Base-by-base conservation (phyloP, 2,113 vertebrate genomes). In the Thinocorus orbignyianus region DNA sequence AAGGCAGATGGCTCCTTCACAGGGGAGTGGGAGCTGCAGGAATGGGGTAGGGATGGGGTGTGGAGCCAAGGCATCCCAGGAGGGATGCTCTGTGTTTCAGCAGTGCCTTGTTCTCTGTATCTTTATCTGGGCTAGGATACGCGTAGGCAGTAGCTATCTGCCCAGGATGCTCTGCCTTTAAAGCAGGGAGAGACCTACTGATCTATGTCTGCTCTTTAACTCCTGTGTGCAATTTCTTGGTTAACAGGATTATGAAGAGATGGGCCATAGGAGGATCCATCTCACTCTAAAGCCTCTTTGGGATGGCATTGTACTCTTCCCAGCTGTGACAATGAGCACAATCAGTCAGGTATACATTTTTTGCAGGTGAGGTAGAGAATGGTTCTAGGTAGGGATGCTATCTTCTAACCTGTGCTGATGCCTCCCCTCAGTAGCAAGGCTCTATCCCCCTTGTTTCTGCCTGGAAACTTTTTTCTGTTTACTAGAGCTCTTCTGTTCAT, bases 21-120 rank as follows among this genome's bases (percentile, higher is more conserved):
- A 86, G 86, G 64, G 82, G 89, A 74, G 86, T 57, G 81, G 79
- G 87, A 86, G 72, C 95, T 92, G 69, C 72, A 92, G 90, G 92
- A 92, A 95, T 92, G 94, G 88, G 92, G 96, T 92, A 60, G 92
- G 92, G 92, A 90, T 71, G 44, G 86, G 69, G 64, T n/a, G 28
- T 17, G 41, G 82, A 92, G 49, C 80, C 26, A 35, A 9, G 39
- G 64, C 9, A 2, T 93, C 93, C 71, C 7, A 3, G 55, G 62
- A 70, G 86, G 62, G 28, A 19, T 55, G 25, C 37, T 88, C 25
- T 41, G 7, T 41, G n/a, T 49, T 89, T 28, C 17, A 24, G 51
- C 10, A 16, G 8, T 31, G 37, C 30, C 52, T 61, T 58, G 61
- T 8, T 57, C 7, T 60, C 33, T 25, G 9, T 46, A 44, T 57